These are phyloP conservation scores for Drosophila algonquin DNA, from an alignment of 2,888 invertebrate species.

Conservation along the genomic window DNA sequence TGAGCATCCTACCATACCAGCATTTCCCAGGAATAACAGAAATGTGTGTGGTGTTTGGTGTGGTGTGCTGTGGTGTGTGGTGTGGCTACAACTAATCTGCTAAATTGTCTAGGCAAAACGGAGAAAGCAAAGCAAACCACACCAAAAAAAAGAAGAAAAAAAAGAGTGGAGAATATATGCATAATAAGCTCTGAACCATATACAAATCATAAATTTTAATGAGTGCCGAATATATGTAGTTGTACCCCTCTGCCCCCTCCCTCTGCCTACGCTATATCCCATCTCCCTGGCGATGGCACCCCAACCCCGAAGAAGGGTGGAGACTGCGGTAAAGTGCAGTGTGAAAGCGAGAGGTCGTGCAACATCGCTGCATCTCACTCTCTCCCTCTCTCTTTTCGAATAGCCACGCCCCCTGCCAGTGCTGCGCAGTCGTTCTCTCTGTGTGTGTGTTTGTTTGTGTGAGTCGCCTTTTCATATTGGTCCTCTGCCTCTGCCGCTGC, in stretches of 20 bases:
- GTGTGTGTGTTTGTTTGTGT: slow-evolving; percentile 51
- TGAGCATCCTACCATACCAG: neutral
- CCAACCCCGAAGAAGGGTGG: neutral
- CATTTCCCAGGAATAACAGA: slow-evolving; percentile 4
- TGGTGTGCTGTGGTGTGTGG: slow-evolving; percentile 27
- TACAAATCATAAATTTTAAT: slow-evolving; percentile 79
- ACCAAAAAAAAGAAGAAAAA: slow-evolving; percentile 24
- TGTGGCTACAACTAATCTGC: slow-evolving; percentile 73
- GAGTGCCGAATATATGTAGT: slow-evolving; percentile 57
- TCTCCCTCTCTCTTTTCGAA: neutral
- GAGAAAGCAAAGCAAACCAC: slow-evolving; percentile 7
- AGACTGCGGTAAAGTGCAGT: slow-evolving; percentile 35
- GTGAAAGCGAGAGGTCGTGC: slow-evolving; percentile 37
- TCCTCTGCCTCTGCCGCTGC: slow-evolving; percentile 47
- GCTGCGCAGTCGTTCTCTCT: slow-evolving; percentile 50
- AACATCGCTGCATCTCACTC: slow-evolving; percentile 42
- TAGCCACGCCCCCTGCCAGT: slow-evolving; percentile 31
- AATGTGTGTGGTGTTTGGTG: slow-evolving; percentile 17
- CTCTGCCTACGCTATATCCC: no score
- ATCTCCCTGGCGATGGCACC: no score
- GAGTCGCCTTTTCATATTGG: slow-evolving; percentile 60
- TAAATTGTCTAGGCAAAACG: slow-evolving; percentile 67
- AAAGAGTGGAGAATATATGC: slow-evolving; percentile 45
- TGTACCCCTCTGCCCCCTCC: no score
- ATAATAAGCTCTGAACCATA: slow-evolving; percentile 73